Evolutionary conservation across 37 sponge, comb jelly and placozoan genomes (phyloP), one percentile per base, ranked within the genome.

Genomic region (Aplysina aerophoba): DNA sequence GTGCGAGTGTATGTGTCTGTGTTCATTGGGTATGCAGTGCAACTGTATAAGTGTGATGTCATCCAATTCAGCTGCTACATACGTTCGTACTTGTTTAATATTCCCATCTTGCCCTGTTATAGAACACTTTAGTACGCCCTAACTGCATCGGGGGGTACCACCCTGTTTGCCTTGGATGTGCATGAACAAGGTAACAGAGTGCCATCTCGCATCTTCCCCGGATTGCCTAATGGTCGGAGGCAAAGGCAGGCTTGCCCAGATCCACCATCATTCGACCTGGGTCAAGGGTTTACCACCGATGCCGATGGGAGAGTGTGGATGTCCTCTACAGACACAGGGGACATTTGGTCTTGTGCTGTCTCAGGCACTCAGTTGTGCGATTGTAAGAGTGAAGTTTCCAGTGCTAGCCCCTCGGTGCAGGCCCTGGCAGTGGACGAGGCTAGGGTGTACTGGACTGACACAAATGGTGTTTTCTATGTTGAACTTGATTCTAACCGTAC

Each of bases 381-480:
- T 41, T 85, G 85, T 59, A 6, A 4, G 8, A 62, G 55, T 41
- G 77, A 72, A 27, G 77, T 85, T 13, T 22, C 65, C 67, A 55
- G 71, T 80, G 80, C 27, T 39, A 57, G 16, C 16, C 8, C 65
- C 87, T 89, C 75, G 30, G 54, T 84, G 19, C 61, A 85, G 20
- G 62, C 84, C 55, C 41, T 92, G n/a, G 83, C 87, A 2, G 15
- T 84, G 13, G 85, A 89, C 80, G 90, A 89, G 55, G 60, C 31
- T n/a, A 59, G 60, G 25, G 34, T 92, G 15, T 92, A 92, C 85
- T 92, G 93, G 93, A 89, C 66, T 24, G 2, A 16, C 27, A 34
- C 68, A 0, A 21, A 37, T 83, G 65, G 56, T 5, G 67, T 83
- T 24, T 84, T 15, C 62, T 73, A 65, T 28, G 92, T 93, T 72